Conservation (phyloP, 2,113 vertebrate species). For the Tetraodon nigroviridis region DNA sequence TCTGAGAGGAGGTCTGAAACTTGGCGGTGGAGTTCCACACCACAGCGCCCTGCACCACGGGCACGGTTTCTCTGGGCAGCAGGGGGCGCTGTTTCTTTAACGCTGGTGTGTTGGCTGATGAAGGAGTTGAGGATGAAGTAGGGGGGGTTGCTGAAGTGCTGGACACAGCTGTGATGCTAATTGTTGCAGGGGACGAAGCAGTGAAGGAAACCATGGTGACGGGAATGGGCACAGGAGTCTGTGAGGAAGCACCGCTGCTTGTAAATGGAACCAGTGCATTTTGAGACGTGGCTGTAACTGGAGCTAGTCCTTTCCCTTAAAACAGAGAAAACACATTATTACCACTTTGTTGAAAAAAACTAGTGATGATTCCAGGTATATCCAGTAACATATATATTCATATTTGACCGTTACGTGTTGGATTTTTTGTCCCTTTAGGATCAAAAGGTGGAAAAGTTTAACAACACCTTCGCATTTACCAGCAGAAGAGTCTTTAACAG, state of each 20-base stretch:
- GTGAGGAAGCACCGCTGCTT: constrained; percentile 72
- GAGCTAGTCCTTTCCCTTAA: constrained; percentile 79
- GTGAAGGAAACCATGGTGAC: constrained; percentile 73
- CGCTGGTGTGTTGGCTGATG: constrained; percentile 62
- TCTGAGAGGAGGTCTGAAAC: constrained; percentile 96
- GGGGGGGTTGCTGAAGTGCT: constrained; percentile 60
- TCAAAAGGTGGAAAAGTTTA: neutral
- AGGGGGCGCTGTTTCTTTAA: constrained; percentile 96
- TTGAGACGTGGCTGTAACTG: constrained; percentile 75
- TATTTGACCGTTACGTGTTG: neutral
- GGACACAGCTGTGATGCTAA: constrained; percentile 55
- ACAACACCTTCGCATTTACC: constrained; percentile 81
- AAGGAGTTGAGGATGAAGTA: constrained; percentile 62
- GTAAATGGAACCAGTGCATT: constrained; percentile 73
- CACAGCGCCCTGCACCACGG: constrained; percentile 87
- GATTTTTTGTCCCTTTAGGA: constrained; percentile 8
- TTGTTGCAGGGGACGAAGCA: constrained; percentile 69
- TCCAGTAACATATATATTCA: neutral
- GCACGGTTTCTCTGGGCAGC: constrained; percentile 89
- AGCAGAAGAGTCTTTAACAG: constrained; percentile 76
- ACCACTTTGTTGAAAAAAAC: neutral
- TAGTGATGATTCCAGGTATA: neutral
- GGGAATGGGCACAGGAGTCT: constrained; percentile 77
- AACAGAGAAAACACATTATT: constrained; percentile 19
- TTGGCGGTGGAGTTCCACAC: constrained; percentile 93